phyloP scores from a whole-genome alignment of 2,113 vertebrate species.

The Anas platyrhynchos region DNA sequence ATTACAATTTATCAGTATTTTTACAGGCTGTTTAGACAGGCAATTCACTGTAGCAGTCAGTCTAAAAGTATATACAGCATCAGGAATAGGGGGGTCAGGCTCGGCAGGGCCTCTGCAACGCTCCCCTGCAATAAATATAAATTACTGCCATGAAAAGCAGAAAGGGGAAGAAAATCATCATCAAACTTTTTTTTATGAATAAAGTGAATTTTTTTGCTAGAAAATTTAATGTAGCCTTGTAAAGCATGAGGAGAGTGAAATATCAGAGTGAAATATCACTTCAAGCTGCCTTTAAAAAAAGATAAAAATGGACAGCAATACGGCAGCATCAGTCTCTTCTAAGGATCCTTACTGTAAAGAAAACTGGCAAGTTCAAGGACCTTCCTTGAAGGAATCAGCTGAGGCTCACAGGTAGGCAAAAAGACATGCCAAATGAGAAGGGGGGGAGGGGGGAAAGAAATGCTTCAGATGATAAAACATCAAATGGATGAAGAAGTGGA shows the following conservation, averaged over 20 bases:
- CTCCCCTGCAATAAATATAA: neutral
- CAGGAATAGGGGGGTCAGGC: neutral
- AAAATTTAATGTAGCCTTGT: neutral
- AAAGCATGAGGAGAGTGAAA: neutral
- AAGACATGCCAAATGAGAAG: neutral
- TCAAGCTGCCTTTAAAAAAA: neutral
- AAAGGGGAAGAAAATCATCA: neutral
- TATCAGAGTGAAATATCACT: neutral
- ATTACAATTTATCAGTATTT: neutral
- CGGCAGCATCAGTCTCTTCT: neutral
- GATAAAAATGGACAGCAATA: neutral
- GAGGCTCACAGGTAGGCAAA: neutral
- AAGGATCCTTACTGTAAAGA: neutral
- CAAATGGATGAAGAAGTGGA: neutral
- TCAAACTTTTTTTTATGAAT: neutral
- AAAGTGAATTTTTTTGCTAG: neutral
- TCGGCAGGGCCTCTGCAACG: neutral
- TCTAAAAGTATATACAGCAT: accelerated
- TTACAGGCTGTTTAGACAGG: neutral
- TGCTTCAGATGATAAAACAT: neutral
- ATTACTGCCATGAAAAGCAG: neutral
- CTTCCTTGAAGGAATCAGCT: neutral
- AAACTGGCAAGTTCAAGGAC: neutral
- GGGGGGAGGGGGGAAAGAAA: neutral
- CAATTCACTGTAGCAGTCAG: neutral